These are phyloP conservation scores for Caenorhabditis sulstoni DNA, from an alignment of 2,888 invertebrate genomes.

Conservation along the genomic window DNA sequence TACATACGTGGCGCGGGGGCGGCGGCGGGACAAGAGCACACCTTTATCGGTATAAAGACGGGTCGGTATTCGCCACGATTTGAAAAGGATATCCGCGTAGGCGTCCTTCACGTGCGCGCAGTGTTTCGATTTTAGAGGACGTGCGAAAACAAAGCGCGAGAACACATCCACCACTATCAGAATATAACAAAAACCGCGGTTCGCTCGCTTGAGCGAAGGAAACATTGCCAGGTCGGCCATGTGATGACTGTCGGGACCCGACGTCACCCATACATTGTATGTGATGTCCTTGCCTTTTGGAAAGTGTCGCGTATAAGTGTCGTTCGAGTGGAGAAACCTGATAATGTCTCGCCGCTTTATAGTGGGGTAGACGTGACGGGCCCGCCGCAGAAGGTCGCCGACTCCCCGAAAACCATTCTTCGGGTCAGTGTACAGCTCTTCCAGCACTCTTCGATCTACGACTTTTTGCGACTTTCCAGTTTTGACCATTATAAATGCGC, in stretches of 20 bases:
- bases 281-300: background rate
- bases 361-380: background rate
- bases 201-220: background rate
- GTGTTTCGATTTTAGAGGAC: slow-evolving; percentile 16
- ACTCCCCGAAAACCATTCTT: slow-evolving; percentile 3
- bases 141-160: slow-evolving; percentile 11
- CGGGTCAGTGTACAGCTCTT: slow-evolving; percentile 14
- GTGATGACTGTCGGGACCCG: slow-evolving; percentile 22
- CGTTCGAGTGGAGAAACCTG: slow-evolving; percentile 5
- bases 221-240: slow-evolving; percentile 33
- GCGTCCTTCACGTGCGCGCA: slow-evolving; percentile 4
- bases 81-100: slow-evolving; percentile 3
- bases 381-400: background rate
- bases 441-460: too few relatives aligned
- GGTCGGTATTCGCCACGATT: background rate
- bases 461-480: too few relatives aligned
- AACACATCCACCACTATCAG: slow-evolving; percentile 24
- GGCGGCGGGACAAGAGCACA: background rate
- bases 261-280: slow-evolving; percentile 21
- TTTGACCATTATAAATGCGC: too few relatives aligned
- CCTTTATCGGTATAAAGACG: slow-evolving; percentile 4
- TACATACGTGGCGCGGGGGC: too few relatives aligned
- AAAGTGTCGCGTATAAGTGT: slow-evolving; percentile 11
- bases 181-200: slow-evolving; percentile 21
- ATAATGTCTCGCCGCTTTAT: slow-evolving; percentile 7